Conservation (phyloP, 2,797 vertebrate species). For the Heterohyrax brucei region DNA sequence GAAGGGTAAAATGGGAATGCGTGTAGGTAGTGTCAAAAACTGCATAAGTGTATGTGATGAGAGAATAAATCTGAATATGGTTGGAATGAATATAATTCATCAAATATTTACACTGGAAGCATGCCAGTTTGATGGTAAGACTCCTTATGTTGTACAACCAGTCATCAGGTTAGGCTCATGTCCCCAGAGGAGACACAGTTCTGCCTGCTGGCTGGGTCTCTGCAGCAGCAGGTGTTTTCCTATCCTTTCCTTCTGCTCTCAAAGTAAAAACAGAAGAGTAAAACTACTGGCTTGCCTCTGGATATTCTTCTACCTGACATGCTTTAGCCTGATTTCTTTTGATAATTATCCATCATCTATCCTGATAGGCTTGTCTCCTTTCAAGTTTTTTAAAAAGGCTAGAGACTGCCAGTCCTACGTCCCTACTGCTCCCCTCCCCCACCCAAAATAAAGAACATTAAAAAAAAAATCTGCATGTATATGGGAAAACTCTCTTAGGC, state of each 20-base stretch:
- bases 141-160: not conserved
- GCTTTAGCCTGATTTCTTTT: slow-evolving; percentile 4
- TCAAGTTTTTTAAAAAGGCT: slow-evolving; percentile 62
- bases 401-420: not conserved
- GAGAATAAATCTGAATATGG: slow-evolving; percentile 48
- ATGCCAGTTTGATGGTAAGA: slow-evolving; percentile 9
- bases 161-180: slow-evolving; percentile 39
- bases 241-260: slow-evolving; percentile 44
- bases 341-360: slow-evolving; percentile 26
- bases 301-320: slow-evolving; percentile 49
- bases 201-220: slow-evolving; percentile 1
- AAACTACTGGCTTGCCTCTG: slow-evolving; percentile 12
- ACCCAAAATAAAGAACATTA: not conserved
- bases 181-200: slow-evolving; percentile 14
- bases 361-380: slow-evolving; percentile 50
- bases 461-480: not conserved
- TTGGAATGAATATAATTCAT: slow-evolving; percentile 29
- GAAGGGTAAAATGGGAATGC: not conserved
- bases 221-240: slow-evolving; percentile 29
- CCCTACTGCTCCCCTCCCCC: not conserved
- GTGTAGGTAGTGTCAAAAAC: not conserved
- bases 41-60: not conserved
- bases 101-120: slow-evolving; percentile 55
- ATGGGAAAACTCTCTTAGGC: slow-evolving; percentile 32
- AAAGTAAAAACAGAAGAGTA: slow-evolving; percentile 57